A percentile compares a stretch with the other conserved stretches of the same genome.
Evolutionary conservation across 2,888 invertebrate species (phyloP).

Genomic region (Eilema griseolum): DNA sequence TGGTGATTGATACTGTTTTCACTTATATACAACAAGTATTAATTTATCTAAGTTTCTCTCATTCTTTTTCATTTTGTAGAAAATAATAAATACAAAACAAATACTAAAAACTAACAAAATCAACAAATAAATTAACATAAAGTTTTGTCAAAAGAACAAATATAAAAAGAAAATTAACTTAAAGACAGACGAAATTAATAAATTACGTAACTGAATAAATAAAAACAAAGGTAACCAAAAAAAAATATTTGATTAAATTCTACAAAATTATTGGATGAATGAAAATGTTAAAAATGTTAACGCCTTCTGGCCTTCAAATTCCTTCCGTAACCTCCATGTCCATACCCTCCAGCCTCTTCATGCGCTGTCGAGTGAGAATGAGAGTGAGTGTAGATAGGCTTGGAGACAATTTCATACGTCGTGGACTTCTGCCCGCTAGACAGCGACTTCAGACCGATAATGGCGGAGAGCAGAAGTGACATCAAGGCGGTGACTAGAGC

Average conservation of each 20-base stretch:
- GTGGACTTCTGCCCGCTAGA: constrained; percentile 91
- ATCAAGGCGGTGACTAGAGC: constrained; percentile 94
- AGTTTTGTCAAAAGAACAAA: not conserved
- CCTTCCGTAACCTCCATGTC: constrained; percentile 85
- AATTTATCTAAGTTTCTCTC: constrained; percentile 14
- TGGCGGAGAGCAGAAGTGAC: constrained; percentile 92
- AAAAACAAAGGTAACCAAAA: not conserved
- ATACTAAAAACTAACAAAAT: not conserved
- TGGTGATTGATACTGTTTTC: constrained; percentile 12
- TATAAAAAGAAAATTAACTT: not conserved
- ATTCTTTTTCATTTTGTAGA: constrained; percentile 8
- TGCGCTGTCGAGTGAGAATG: constrained; percentile 88
- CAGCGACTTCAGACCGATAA: constrained; percentile 91
- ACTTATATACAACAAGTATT: constrained; percentile 17
- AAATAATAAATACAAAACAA: not conserved
- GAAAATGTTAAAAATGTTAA: constrained; percentile 25
- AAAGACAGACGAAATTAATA: not conserved
- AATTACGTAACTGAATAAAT: not conserved
- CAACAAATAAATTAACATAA: not conserved
- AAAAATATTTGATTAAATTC: not conserved
- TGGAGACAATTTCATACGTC: constrained; percentile 94
- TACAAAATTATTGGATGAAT: not conserved
- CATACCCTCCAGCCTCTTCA: constrained; percentile 86
- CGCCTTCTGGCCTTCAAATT: constrained; percentile 71
- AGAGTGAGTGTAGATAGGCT: constrained; percentile 91